These are phyloP conservation scores for Bombus picipes DNA, from an alignment of 1,140 invertebrate species.

Conservation along the genomic window DNA sequence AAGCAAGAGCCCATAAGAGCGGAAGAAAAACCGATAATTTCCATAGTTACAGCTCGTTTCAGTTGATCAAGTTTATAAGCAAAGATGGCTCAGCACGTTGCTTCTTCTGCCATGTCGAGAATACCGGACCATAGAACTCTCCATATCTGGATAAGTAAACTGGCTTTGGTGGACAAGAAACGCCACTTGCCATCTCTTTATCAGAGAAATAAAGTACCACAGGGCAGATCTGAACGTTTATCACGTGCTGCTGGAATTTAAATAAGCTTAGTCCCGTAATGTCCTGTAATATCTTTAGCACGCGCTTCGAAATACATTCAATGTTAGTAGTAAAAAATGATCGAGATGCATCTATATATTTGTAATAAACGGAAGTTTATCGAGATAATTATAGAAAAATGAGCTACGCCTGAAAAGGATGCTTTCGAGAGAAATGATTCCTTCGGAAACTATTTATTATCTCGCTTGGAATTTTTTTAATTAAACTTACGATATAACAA, in stretches of 20 bases:
- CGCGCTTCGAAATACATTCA: no score
- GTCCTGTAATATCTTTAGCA: not conserved
- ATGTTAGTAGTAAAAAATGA: no score
- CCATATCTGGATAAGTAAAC: conserved; percentile 1
- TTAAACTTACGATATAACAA: not conserved
- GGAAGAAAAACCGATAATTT: conserved; percentile 26
- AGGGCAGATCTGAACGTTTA: not conserved
- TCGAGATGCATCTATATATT: no score
- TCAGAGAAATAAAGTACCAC: conserved; percentile 64
- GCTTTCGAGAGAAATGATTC: not conserved
- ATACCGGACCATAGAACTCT: not conserved
- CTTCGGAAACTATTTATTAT: not conserved
- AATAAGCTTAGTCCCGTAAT: not conserved
- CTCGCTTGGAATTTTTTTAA: not conserved
- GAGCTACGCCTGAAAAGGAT: not conserved
- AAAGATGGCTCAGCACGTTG: not conserved
- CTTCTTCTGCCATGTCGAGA: not conserved
- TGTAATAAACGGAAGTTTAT: not conserved
- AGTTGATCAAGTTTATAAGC: conserved; percentile 19
- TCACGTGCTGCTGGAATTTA: not conserved
- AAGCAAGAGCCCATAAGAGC: not conserved
- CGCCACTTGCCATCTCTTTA: conserved; percentile 70
- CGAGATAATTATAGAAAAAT: no score
- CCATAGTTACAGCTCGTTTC: conserved; percentile 8
- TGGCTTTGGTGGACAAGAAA: not conserved